Evolutionary conservation across 2,888 invertebrate species (phyloP).

Genomic region (Mycogona germanica): DNA sequence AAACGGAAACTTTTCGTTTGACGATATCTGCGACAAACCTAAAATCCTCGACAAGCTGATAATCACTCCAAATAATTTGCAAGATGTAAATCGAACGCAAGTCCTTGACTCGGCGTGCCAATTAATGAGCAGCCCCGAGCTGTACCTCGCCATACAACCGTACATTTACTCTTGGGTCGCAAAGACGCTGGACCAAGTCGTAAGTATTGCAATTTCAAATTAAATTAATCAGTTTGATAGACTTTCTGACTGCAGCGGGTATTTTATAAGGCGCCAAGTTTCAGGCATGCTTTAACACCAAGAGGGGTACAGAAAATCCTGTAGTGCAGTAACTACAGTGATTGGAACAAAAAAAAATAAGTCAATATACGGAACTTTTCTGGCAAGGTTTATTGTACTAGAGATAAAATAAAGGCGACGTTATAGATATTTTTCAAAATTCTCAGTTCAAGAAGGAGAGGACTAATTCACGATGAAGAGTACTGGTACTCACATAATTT

Average conservation of each 20-base stretch:
- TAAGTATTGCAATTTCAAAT: neutral
- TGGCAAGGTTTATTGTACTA: too few species aligned
- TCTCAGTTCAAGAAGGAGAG: too few species aligned
- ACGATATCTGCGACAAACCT: neutral
- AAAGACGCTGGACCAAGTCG: slow-evolving; percentile 10
- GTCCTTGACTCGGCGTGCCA: slow-evolving; percentile 10
- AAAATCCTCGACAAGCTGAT: neutral
- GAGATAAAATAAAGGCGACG: too few species aligned
- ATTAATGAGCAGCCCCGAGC: slow-evolving; percentile 8
- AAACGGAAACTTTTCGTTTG: slow-evolving; percentile 3
- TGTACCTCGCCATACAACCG: slow-evolving; percentile 9
- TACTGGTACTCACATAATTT: too few species aligned
- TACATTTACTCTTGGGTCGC: slow-evolving; percentile 12
- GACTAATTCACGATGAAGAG: too few species aligned
- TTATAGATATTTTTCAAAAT: too few species aligned
- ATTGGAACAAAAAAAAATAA: too few species aligned
- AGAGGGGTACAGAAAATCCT: too few species aligned
- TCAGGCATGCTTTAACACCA: too few species aligned
- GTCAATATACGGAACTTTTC: too few species aligned
- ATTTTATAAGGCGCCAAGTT: too few species aligned
- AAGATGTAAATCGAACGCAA: neutral
- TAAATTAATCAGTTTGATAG: neutral
- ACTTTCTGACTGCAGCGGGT: neutral
- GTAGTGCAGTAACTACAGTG: too few species aligned
- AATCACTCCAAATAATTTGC: slow-evolving; percentile 1